Evolutionary conservation across 2,888 invertebrate genomes (phyloP), one percentile per base, ranked within the genome.

Genomic region (Stomorhina lunata): DNA sequence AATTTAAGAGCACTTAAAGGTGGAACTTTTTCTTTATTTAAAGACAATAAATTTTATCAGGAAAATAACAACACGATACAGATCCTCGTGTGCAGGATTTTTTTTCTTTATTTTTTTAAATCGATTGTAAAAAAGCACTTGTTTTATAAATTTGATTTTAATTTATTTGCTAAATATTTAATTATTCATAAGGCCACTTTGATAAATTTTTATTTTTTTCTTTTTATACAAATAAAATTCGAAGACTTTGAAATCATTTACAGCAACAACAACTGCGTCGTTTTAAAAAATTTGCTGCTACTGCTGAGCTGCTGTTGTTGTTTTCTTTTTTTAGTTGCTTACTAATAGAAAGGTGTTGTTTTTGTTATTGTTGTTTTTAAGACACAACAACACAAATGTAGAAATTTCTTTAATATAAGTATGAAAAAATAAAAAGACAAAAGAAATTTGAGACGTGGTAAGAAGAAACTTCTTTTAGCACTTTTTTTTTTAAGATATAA

Each of bases 11-110:
- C 86, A 87, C 87, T 85, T 85, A 81, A 81, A 61, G 71, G 73
- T 86, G 57, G 81, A 84, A 76, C 50, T 68, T 66, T 84, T 63
- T 57, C 45, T 57, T 20, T 12, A n/a, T 53, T 65, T 69, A 25
- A 25, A 20, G 15, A 34, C 25, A 25, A 43, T 17, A 32, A 17
- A 25, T 50, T 73, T 12, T n/a, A 27, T 59, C 9, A 53, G 45
- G 43, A 57, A 68, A 53, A 45, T 27, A 37, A 4, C 34, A 81
- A 86, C 88, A 84, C 90, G 90, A 89, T 89, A 88, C 86, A 83
- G 86, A 88, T 89, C 88, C 88, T 89, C 88, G 89, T 86, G 89
- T 85, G 83, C 84, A 88, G 88, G 88, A 88, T 89, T 37, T 83
- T 48, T 45, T 1, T 63, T 43, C 25, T 29, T 32, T 27, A 15